Evolutionary conservation across 2,113 vertebrate species (phyloP).

Genomic region (Brachirus orientalis): DNA sequence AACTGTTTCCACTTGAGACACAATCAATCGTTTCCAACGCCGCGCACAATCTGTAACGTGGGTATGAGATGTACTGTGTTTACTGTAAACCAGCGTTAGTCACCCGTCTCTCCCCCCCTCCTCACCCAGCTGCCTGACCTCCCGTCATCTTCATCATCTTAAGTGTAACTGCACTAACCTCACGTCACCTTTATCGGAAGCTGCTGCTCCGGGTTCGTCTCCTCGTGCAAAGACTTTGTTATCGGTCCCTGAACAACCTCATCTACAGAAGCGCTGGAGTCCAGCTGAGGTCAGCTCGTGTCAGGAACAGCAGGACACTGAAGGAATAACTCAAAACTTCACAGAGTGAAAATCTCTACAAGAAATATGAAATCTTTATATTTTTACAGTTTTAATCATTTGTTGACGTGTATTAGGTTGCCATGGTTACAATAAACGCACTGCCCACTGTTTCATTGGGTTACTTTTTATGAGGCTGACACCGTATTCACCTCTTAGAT

Average conservation of each 20-base stretch:
- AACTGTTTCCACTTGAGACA: conserved; percentile 50
- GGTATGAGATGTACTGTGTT: conserved; percentile 41
- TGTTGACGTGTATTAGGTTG: too few relatives aligned
- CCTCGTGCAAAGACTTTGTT: conserved; percentile 54
- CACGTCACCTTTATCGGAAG: conserved; percentile 44
- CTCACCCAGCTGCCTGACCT: neutral
- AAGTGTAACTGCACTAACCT: conserved; percentile 21
- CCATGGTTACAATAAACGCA: too few relatives aligned
- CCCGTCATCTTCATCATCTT: conserved; percentile 36
- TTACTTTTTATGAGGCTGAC: too few relatives aligned
- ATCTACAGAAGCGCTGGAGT: conserved; percentile 48
- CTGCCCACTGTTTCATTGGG: too few relatives aligned
- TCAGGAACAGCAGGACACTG: conserved; percentile 46
- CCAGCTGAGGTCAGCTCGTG: conserved; percentile 62
- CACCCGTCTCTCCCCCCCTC: conserved; percentile 4
- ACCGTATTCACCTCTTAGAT: too few relatives aligned
- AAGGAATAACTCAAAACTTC: conserved; percentile 61
- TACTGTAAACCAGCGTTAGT: conserved; percentile 53
- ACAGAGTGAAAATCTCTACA: too few relatives aligned
- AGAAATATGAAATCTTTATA: too few relatives aligned
- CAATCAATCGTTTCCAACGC: conserved; percentile 18
- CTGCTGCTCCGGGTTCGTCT: conserved; percentile 30
- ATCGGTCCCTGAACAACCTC: conserved; percentile 52
- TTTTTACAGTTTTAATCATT: too few relatives aligned
- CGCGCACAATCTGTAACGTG: conserved; percentile 32